These are phyloP conservation scores for Beris chalybata DNA, from an alignment of 2,888 invertebrate species.

Conservation along the genomic window DNA sequence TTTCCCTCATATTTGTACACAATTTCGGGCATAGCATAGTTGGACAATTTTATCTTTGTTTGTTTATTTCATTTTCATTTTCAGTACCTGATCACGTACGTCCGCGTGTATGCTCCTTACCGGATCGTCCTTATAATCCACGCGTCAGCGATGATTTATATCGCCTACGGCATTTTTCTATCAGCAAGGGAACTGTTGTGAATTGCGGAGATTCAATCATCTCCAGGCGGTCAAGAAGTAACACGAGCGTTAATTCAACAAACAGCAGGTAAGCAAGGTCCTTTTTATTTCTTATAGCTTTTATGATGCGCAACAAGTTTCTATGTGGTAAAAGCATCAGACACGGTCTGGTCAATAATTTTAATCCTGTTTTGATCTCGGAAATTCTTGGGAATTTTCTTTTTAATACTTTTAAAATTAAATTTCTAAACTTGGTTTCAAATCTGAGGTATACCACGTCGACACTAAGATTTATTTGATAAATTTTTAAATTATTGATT, in stretches of 20 bases:
- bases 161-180: slow-evolving; percentile 81
- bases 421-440: no score
- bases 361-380: no score
- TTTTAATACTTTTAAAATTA: no score
- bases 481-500: no score
- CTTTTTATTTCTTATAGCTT: neutral
- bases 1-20: neutral
- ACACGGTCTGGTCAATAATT: no score
- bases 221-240: slow-evolving; percentile 79
- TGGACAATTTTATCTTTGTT: neutral
- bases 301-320: no score
- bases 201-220: slow-evolving; percentile 90
- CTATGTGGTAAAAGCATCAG: no score
- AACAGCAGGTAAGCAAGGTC: slow-evolving; percentile 68
- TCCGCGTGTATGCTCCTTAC: slow-evolving; percentile 81
- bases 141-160: slow-evolving; percentile 82
- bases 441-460: no score
- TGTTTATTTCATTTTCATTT: slow-evolving; percentile 40
- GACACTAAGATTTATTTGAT: no score
- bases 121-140: slow-evolving; percentile 85
- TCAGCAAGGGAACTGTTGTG: slow-evolving; percentile 84
- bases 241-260: slow-evolving; percentile 85
- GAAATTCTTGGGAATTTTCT: no score
- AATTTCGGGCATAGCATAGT: neutral
- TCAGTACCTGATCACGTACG: slow-evolving; percentile 81